A percentile compares a stretch with the other conserved stretches of the same genome.
phyloP scores from a whole-genome alignment of 2,113 vertebrate species.

The Varanus salvator region DNA sequence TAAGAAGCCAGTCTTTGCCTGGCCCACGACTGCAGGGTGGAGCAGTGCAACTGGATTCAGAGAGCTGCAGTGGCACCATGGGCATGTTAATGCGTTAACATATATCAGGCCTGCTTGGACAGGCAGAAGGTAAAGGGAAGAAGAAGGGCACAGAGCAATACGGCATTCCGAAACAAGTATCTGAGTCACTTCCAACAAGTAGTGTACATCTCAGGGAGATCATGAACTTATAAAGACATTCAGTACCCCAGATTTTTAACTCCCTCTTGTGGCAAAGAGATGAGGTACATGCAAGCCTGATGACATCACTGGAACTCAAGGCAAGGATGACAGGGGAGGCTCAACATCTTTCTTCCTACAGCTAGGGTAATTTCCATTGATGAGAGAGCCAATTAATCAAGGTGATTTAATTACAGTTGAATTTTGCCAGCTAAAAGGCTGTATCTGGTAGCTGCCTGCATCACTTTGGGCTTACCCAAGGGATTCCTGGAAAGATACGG shows the following conservation, averaged over 20 bases:
- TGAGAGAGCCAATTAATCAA: constrained; percentile 12
- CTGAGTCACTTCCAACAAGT: background rate
- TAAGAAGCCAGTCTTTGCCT: background rate
- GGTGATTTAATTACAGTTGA: constrained; percentile 7
- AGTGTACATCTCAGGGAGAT: background rate
- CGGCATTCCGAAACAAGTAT: background rate
- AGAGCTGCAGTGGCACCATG: background rate
- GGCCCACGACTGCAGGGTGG: constrained; percentile 24
- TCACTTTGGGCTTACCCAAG: background rate
- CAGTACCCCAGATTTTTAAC: background rate
- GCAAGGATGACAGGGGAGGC: background rate
- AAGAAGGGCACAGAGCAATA: background rate
- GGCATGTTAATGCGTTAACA: background rate
- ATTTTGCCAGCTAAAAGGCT: background rate
- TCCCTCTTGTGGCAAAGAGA: background rate
- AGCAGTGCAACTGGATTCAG: background rate
- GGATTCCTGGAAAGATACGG: background rate
- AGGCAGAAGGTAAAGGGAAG: background rate
- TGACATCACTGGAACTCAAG: background rate
- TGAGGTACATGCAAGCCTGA: background rate
- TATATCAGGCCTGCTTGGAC: background rate
- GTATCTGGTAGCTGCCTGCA: background rate
- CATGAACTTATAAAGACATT: background rate
- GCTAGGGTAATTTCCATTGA: constrained; percentile 3
- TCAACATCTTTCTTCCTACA: background rate